phyloP scores from a whole-genome alignment of 2,888 invertebrate species.

The Conchocele bisecta region DNA sequence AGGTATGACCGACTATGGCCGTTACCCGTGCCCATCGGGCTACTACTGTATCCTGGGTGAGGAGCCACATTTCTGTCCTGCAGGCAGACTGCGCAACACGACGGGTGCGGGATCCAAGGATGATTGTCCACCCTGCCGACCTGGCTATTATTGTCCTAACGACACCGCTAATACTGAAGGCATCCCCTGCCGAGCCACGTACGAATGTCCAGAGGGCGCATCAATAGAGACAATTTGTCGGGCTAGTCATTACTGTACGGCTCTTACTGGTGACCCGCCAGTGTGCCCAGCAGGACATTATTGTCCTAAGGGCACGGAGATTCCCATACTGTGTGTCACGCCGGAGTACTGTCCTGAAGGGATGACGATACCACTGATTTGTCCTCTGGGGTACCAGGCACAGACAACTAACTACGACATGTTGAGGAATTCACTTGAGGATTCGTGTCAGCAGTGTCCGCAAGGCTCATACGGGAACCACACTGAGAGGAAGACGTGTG shows the following conservation, averaged over 20 bases:
- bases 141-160: slow-evolving; percentile 77
- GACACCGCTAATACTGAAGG: slow-evolving; percentile 76
- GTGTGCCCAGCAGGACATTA: slow-evolving; percentile 79
- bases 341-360: slow-evolving; percentile 79
- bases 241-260: slow-evolving; percentile 75
- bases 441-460: slow-evolving; percentile 77
- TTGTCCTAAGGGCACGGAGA: slow-evolving; percentile 76
- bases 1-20: slow-evolving; percentile 76
- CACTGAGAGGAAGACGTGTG: slow-evolving; percentile 71
- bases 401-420: slow-evolving; percentile 69
- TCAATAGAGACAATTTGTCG: slow-evolving; percentile 73
- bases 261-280: slow-evolving; percentile 73
- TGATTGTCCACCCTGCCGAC: slow-evolving; percentile 75
- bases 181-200: slow-evolving; percentile 75
- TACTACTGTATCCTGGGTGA: slow-evolving; percentile 76
- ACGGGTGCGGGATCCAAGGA: slow-evolving; percentile 68
- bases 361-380: slow-evolving; percentile 72
- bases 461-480: slow-evolving; percentile 79
- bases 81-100: slow-evolving; percentile 76
- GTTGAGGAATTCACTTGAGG: slow-evolving; percentile 62
- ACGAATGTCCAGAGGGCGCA: slow-evolving; percentile 76
- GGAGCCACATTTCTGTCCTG: slow-evolving; percentile 78
- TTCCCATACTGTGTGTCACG: slow-evolving; percentile 71
- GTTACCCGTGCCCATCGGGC: slow-evolving; percentile 77
- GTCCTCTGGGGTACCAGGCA: slow-evolving; percentile 77